Evolutionary conservation across 2,113 vertebrate species (phyloP), one percentile per base, ranked within the genome.

Genomic region (Corythaeola cristata): DNA sequence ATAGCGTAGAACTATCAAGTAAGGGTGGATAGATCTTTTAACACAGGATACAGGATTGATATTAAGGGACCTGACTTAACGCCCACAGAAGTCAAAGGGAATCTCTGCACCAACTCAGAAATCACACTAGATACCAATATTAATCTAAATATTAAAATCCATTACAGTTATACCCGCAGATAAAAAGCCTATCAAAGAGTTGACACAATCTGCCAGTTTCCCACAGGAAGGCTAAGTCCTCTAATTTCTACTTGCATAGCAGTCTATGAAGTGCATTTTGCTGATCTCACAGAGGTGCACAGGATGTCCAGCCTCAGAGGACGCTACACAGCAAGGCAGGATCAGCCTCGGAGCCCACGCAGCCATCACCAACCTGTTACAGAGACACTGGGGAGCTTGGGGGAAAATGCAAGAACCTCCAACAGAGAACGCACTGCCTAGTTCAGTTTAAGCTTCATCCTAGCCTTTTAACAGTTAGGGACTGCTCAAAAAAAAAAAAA

Each of bases 91-190:
- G 45, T 71, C 81, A 91, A 30, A 0, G 0, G 22, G 16, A 80
- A 91, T 73, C 71, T 37, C 44, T 32, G 33, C 44, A 90, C 26
- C 50, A 67, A 33, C 39, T 85, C 74, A 76, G 59, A 89, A 89
- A 66, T 49, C 63, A 60, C 37, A 95, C 4, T 35, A 90, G 32
- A 85, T 44, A 90, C 22, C 62, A 69, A 15, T 44, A 87, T 39
- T 84, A 71, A 91, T 49, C 76, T 59, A 91, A 87, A 64, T 72
- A 79, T 62, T 88, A 85, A 94, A 89, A 91, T 53, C 39, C 56
- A 66, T 85, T 80, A 45, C 47, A 85, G 47, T 80, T 58, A n/a
- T 28, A 69, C 18, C 53, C n/a, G 62, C 49, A 80, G 88, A 77
- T 71, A 71, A 91, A 88, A 95, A 80, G 27, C 21, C 69, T 75